Evolutionary conservation across 2,797 vertebrate genomes (phyloP).

Genomic region (Bucorvus abyssinicus): DNA sequence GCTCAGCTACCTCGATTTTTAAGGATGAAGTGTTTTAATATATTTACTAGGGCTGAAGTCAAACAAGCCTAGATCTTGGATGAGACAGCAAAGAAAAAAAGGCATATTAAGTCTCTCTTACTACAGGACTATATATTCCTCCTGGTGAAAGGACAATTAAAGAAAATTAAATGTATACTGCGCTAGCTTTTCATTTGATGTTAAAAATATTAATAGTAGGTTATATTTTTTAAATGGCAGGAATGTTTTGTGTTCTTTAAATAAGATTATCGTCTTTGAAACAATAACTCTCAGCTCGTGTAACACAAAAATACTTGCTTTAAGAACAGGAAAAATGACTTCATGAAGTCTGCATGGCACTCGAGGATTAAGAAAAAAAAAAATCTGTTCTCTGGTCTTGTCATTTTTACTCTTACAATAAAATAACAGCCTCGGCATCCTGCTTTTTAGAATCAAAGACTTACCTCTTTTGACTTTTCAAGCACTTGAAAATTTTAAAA

Average conservation of each 20-base stretch:
- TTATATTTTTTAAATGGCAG: neutral
- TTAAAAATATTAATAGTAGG: neutral
- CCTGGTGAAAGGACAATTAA: neutral
- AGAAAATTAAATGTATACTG: neutral
- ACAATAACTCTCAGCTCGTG: constrained; percentile 13
- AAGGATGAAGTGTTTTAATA: neutral
- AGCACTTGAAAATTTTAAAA: constrained; percentile 71
- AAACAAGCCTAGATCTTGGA: neutral
- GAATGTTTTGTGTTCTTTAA: neutral
- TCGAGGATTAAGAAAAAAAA: constrained; percentile 19
- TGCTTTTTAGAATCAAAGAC: constrained; percentile 65
- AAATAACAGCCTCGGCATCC: constrained; percentile 68
- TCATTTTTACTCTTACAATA: constrained; percentile 61
- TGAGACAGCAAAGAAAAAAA: neutral
- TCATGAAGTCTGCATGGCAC: constrained; percentile 11
- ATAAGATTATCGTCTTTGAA: neutral
- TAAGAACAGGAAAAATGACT: constrained; percentile 33
- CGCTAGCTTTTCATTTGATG: neutral
- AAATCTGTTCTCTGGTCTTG: constrained; percentile 38
- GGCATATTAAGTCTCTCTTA: neutral
- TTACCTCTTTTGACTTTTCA: constrained; percentile 65
- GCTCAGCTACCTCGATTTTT: neutral
- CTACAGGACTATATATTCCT: neutral
- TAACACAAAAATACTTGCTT: constrained; percentile 16
- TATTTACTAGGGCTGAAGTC: neutral